phyloP scores from a whole-genome alignment of 2,797 vertebrate genomes.

The Pseudocheirus occidentalis region DNA sequence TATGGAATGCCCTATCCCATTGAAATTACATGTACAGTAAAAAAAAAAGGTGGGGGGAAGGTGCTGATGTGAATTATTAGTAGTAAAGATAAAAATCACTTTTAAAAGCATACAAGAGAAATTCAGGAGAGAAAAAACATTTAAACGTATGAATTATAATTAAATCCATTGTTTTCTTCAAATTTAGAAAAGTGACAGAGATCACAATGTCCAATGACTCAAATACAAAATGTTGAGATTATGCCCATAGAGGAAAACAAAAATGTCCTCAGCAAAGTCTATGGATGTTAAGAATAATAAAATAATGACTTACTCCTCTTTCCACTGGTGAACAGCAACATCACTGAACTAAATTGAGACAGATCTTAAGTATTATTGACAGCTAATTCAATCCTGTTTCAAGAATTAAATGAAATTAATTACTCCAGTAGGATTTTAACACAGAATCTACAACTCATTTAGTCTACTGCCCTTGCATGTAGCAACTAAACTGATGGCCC shows the following conservation, averaged over 20 bases:
- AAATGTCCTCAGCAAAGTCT: background rate
- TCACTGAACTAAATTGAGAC: background rate
- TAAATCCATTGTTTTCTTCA: background rate
- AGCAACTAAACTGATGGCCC: background rate
- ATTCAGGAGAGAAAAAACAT: background rate
- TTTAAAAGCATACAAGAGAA: background rate
- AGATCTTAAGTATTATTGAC: background rate
- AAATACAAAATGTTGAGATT: background rate
- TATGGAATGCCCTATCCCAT: background rate
- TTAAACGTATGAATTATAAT: background rate
- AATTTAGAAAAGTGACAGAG: background rate
- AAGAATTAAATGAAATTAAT: background rate
- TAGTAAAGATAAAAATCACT: background rate
- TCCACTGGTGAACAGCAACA: background rate
- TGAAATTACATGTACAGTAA: background rate
- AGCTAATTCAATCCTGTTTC: background rate
- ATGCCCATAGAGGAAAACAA: background rate
- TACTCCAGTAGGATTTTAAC: background rate
- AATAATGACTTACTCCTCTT: background rate
- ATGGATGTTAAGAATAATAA: background rate
- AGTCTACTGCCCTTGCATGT: background rate
- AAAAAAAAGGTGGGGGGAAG: no score
- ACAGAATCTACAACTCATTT: background rate
- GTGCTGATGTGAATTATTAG: background rate
- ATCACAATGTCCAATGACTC: background rate